Percentiles rank a stretch among this genome's conserved stretches.
Evolutionary conservation across 2,797 vertebrate species (phyloP).

Genomic region (Bovichtus diacanthus): DNA sequence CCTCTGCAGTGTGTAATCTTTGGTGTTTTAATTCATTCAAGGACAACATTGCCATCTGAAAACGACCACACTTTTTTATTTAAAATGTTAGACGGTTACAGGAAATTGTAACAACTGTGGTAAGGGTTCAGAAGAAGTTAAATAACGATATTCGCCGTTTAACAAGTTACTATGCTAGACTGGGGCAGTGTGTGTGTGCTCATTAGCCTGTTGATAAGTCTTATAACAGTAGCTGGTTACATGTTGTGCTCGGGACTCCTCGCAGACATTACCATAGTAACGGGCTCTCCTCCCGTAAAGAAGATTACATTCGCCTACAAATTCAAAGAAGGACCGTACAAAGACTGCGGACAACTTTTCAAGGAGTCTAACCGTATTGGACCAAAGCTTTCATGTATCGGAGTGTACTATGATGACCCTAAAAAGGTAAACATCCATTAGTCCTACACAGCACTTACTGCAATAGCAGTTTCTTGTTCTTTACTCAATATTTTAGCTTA

Average conservation of each 20-base stretch:
- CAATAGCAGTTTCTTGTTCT: not conserved
- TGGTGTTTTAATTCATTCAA: not conserved
- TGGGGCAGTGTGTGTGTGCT: slow-evolving; percentile 86
- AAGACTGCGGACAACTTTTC: slow-evolving; percentile 86
- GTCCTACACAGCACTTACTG: not conserved
- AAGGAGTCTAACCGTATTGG: slow-evolving; percentile 89
- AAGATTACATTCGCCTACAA: slow-evolving; percentile 93
- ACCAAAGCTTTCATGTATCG: slow-evolving; percentile 87
- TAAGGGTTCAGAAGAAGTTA: not conserved
- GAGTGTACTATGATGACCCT: slow-evolving; percentile 90
- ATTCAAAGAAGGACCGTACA: slow-evolving; percentile 88
- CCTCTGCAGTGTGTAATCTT: not conserved
- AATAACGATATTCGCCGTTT: not conserved
- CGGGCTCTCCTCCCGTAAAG: slow-evolving; percentile 89
- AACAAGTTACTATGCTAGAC: slow-evolving; percentile 83
- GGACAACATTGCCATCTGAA: not conserved
- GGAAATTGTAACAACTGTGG: not conserved
- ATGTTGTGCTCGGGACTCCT: slow-evolving; percentile 89
- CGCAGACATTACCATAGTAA: slow-evolving; percentile 86
- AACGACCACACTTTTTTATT: not conserved
- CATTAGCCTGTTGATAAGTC: slow-evolving; percentile 77
- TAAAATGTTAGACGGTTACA: not conserved
- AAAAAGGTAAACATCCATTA: slow-evolving; percentile 70
- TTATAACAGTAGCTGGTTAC: slow-evolving; percentile 85
- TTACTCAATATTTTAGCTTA: not conserved